A percentile compares a stretch with the other conserved stretches of the same genome.
These are phyloP conservation scores for Nysson spinosus DNA, from an alignment of 2,888 invertebrate species.

Conservation along the genomic window DNA sequence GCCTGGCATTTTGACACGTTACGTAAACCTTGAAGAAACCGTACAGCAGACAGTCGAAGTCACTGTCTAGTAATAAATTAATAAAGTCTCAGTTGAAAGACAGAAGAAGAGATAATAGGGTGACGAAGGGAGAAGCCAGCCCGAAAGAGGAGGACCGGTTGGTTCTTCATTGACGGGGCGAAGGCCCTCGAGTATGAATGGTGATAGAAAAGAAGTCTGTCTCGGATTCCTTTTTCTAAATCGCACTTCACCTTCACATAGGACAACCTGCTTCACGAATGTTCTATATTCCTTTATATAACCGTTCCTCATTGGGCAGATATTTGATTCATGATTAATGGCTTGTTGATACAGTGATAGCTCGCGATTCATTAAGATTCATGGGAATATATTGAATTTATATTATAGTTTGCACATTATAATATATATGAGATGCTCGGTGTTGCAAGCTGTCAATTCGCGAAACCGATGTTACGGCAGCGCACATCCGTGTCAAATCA, in stretches of 20 bases:
- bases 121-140: conserved; percentile 6
- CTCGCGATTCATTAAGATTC: conserved; percentile 4
- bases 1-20: conserved; percentile 19
- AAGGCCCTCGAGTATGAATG: conserved; percentile 41
- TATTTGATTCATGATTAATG: conserved; percentile 11
- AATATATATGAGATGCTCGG: too few relatives aligned
- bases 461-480: too few relatives aligned
- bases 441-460: too few relatives aligned
- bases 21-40: conserved; percentile 44
- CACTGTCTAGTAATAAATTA: conserved; percentile 44
- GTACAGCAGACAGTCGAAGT: conserved; percentile 19
- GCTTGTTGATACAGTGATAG: conserved; percentile 1
- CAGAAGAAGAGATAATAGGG: background rate
- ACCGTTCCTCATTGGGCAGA: background rate
- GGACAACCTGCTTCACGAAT: conserved; percentile 13
- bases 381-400: too few relatives aligned
- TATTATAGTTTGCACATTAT: too few relatives aligned
- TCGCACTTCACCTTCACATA: conserved; percentile 7
- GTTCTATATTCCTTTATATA: conserved; percentile 26
- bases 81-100: conserved; percentile 26
- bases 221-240: conserved; percentile 33
- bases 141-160: conserved; percentile 53
- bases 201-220: conserved; percentile 16
- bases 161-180: conserved; percentile 47
- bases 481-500: background rate